Conservation (phyloP, 2,797 vertebrate species). For the Chelmon rostratus region DNA sequence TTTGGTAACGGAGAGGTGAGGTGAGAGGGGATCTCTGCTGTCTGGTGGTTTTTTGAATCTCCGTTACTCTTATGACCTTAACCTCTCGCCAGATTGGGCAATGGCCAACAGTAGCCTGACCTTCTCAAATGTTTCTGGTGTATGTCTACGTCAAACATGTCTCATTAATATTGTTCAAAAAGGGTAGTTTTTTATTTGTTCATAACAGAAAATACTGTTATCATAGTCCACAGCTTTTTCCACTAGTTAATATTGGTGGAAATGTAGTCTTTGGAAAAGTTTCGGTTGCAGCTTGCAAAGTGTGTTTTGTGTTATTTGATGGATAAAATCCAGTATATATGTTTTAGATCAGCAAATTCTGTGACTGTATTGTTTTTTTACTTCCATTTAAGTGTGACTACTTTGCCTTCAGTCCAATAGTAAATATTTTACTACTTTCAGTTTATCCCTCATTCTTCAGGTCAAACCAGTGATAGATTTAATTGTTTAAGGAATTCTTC, state of each 20-base stretch:
- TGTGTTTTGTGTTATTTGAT: neutral
- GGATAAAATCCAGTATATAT: neutral
- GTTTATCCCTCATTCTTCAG: slow-evolving; percentile 14
- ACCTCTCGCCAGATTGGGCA: slow-evolving; percentile 61
- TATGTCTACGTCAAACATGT: slow-evolving; percentile 32
- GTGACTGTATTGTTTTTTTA: neutral
- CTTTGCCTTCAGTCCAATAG: slow-evolving; percentile 2
- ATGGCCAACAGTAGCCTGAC: slow-evolving; percentile 65
- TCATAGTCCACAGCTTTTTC: neutral
- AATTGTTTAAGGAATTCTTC: slow-evolving; percentile 36
- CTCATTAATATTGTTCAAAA: slow-evolving; percentile 50
- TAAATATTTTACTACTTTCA: slow-evolving; percentile 33
- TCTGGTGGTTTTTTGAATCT: slow-evolving; percentile 51
- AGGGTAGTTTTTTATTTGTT: slow-evolving; percentile 26
- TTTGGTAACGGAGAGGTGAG: slow-evolving; percentile 5
- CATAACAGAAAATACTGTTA: slow-evolving; percentile 2
- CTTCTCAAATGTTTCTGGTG: slow-evolving; percentile 66
- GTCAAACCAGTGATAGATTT: slow-evolving; percentile 39
- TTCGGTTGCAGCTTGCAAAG: slow-evolving; percentile 9
- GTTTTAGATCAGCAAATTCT: neutral
- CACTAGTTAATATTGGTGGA: neutral
- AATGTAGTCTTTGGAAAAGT: slow-evolving; percentile 11
- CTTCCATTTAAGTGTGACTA: slow-evolving; percentile 1
- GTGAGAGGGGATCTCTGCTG: slow-evolving; percentile 40
- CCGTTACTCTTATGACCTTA: slow-evolving; percentile 69